phyloP scores from a whole-genome alignment of 2,888 invertebrate genomes.

The Cryptus viduatorius region DNA sequence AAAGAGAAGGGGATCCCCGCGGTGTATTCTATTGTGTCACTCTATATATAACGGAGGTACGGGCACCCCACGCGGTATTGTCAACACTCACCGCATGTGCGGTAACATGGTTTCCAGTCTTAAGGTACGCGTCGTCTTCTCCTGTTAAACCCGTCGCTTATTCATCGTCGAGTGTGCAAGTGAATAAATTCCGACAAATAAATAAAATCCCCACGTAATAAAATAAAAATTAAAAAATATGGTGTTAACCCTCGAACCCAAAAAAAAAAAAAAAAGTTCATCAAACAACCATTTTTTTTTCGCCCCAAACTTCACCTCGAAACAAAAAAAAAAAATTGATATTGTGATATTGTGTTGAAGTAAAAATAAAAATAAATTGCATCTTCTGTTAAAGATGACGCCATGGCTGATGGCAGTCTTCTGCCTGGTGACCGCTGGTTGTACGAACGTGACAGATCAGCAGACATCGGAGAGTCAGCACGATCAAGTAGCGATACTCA shows the following conservation, averaged over 20 bases:
- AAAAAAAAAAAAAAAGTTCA: slow-evolving; percentile 38
- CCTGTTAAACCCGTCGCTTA: slow-evolving; percentile 61
- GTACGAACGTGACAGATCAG: slow-evolving; percentile 83
- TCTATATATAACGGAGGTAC: slow-evolving; percentile 83
- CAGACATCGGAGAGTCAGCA: slow-evolving; percentile 88
- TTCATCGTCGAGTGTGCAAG: slow-evolving; percentile 69
- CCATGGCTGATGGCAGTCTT: slow-evolving; percentile 84
- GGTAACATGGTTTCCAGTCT: slow-evolving; percentile 84
- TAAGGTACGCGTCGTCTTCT: slow-evolving; percentile 78
- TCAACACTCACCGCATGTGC: slow-evolving; percentile 84
- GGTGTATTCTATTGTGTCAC: slow-evolving; percentile 81
- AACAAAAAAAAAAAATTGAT: slow-evolving; percentile 14
- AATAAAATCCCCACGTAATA: slow-evolving; percentile 11
- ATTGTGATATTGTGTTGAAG: slow-evolving; percentile 51
- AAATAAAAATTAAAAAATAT: slow-evolving; percentile 45
- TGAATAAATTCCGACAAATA: slow-evolving; percentile 9
- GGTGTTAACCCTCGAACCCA: slow-evolving; percentile 15
- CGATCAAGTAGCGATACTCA: slow-evolving; percentile 91
- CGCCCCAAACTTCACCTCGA: not conserved
- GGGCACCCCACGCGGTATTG: slow-evolving; percentile 82
- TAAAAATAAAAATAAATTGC: slow-evolving; percentile 47
- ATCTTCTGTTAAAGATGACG: slow-evolving; percentile 81
- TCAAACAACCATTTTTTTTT: not conserved
- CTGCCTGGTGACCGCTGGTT: slow-evolving; percentile 82
- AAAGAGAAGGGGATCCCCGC: slow-evolving; percentile 69